phyloP scores from a whole-genome alignment of 2,888 invertebrate genomes.

The Sisyra terminalis region DNA sequence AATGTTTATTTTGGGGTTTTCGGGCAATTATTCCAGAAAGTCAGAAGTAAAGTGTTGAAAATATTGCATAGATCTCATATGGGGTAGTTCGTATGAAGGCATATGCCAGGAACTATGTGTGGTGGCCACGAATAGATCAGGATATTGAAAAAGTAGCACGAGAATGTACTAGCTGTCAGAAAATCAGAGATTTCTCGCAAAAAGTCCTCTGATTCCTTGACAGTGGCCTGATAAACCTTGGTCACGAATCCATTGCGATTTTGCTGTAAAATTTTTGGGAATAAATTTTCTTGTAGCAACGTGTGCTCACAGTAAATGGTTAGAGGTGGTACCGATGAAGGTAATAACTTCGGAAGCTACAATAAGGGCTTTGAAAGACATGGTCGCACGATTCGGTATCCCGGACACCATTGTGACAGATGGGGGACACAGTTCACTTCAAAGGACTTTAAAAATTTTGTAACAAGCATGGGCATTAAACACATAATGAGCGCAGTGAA shows the following conservation, averaged over 20 bases:
- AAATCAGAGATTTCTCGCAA: background rate
- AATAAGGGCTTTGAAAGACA: background rate
- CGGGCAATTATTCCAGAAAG: background rate
- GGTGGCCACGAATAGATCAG: background rate
- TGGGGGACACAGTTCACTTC: conserved; percentile 7
- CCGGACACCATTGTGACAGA: background rate
- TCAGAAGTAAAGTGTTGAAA: background rate
- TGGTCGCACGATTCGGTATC: background rate
- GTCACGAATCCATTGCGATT: background rate
- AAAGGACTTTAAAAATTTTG: conserved; percentile 4
- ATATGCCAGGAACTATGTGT: background rate
- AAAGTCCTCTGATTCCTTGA: too few species aligned
- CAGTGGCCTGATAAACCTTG: background rate
- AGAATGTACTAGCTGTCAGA: background rate
- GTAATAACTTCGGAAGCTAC: too few species aligned
- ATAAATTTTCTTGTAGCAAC: background rate
- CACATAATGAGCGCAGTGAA: background rate
- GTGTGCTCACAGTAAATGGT: background rate
- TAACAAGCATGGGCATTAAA: background rate
- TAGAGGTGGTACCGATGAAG: background rate
- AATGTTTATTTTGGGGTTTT: background rate
- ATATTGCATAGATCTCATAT: background rate
- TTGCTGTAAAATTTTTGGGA: too few species aligned
- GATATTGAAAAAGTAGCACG: background rate
- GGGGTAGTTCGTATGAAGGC: conserved; percentile 1